Evolutionary conservation across 1,140 invertebrate genomes (phyloP).

Genomic region (Drosophila prosaltans): DNA sequence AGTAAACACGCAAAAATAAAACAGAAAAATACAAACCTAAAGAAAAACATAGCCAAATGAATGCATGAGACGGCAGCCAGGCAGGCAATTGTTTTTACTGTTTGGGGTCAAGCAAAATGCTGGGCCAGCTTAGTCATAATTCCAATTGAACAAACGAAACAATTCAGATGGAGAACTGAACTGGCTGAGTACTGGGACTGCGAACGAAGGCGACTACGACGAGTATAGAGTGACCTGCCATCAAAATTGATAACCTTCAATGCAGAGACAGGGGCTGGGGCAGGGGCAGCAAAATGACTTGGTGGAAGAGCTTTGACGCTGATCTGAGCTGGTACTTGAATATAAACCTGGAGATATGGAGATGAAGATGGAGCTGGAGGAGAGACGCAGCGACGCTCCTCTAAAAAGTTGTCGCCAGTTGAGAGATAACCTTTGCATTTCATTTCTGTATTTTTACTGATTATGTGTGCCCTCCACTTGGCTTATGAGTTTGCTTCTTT

Average conservation of each 20-base stretch:
- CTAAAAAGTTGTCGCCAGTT: conserved; percentile 52
- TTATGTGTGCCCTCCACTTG: conserved; percentile 25
- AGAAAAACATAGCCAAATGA: conserved; percentile 41
- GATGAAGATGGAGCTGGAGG: neutral
- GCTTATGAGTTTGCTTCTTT: neutral
- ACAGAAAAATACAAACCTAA: conserved; percentile 10
- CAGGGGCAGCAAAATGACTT: neutral
- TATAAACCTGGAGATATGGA: neutral
- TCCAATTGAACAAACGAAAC: conserved; percentile 56
- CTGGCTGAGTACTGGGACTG: conserved; percentile 1
- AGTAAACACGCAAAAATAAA: conserved; percentile 63
- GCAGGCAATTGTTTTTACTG: conserved; percentile 55
- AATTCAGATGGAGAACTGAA: conserved; percentile 38
- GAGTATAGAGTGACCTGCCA: conserved; percentile 48
- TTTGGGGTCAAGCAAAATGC: conserved; percentile 57
- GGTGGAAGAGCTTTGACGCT: neutral
- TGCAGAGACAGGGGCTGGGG: neutral
- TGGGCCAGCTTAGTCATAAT: conserved; percentile 69
- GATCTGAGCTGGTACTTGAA: neutral
- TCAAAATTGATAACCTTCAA: conserved; percentile 68
- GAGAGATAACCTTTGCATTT: conserved; percentile 62
- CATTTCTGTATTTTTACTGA: conserved; percentile 37
- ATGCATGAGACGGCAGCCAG: conserved; percentile 29
- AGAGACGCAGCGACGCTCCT: conserved; percentile 10
- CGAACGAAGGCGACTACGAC: neutral